Evolutionary conservation across 2,888 invertebrate species (phyloP), one percentile per base, ranked within the genome.

Genomic region (Pinctada fucata): DNA sequence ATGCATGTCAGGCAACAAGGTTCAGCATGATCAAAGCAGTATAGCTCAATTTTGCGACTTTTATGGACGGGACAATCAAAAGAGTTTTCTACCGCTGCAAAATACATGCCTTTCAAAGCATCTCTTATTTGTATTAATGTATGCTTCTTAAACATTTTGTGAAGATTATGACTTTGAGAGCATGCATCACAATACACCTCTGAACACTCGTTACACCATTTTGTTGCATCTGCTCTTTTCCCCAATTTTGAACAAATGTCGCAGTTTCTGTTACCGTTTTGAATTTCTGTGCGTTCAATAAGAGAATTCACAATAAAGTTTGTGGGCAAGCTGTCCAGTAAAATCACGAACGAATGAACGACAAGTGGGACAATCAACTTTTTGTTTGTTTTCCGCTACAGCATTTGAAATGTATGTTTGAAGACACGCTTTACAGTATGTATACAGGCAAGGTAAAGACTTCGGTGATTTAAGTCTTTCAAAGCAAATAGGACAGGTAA

Each of bases 401-500:
- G 72, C 8, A 16, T 51, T 31, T 45, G 72, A 52, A 45, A 52
- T 47, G 45, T 52, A 72, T 16, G 51, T 51, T 16, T 52, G 13
- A 0, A 52, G 47, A 8, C 72, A 72, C 47, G 72, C 47, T 58
- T 72, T 72, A 52, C 72, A 72, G 13, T 52, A 72, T 58, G 72
- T 72, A 58, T 72, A 58, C 45, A 72, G 58, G 31, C 72, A 72
- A 2, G 72, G 72, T 31, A 72, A 47, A 8, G 52, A 45, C 0
- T 72, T 72, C 1, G 72, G 72, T n/a, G 47, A n/a, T 51, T 49
- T 49, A 52, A 72, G 58, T 6, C 47, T 49, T 0, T 72, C 72
- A 72, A 58, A 72, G 58, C 72, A 72, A 58, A 72, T 72, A 6
- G 72, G 72, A 72, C 45, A 72, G 3, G 58, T 47, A 2, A 58